These are phyloP conservation scores for Ophioderma brevispina DNA, from an alignment of 35 echinoderm and acorn worm species.

Conservation along the genomic window DNA sequence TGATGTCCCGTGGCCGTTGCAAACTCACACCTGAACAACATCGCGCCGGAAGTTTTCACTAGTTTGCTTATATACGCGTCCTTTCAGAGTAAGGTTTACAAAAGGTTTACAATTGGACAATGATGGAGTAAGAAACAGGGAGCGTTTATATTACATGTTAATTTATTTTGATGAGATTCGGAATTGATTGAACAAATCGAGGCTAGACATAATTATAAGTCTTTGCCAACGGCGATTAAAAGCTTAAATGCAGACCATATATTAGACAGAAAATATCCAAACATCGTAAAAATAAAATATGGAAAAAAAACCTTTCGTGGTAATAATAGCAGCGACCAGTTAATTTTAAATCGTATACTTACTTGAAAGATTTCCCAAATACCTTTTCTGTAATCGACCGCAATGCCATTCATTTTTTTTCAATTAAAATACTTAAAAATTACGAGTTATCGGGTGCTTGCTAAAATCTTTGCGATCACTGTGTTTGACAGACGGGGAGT, in stretches of 20 bases:
- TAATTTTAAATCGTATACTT: neutral
- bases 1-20: neutral
- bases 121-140: neutral
- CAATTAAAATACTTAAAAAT: neutral
- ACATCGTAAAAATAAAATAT: neutral
- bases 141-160: neutral
- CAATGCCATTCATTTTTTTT: neutral
- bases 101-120: neutral
- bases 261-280: neutral
- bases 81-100: neutral
- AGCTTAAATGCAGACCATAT: neutral
- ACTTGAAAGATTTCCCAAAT: neutral
- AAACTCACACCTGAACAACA: neutral
- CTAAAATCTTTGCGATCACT: no score
- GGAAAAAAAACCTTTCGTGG: neutral
- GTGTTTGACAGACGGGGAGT: no score
- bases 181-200: neutral
- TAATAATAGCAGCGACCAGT: neutral
- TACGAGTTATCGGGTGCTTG: no score
- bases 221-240: neutral
- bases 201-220: neutral
- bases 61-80: neutral
- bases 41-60: slow-evolving; percentile 4
- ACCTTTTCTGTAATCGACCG: neutral
- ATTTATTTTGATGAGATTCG: slow-evolving; percentile 6